A percentile compares a stretch with the other conserved stretches of the same genome.
Evolutionary conservation across 2,113 vertebrate genomes (phyloP).

Genomic region (Typhlomys cinereus): DNA sequence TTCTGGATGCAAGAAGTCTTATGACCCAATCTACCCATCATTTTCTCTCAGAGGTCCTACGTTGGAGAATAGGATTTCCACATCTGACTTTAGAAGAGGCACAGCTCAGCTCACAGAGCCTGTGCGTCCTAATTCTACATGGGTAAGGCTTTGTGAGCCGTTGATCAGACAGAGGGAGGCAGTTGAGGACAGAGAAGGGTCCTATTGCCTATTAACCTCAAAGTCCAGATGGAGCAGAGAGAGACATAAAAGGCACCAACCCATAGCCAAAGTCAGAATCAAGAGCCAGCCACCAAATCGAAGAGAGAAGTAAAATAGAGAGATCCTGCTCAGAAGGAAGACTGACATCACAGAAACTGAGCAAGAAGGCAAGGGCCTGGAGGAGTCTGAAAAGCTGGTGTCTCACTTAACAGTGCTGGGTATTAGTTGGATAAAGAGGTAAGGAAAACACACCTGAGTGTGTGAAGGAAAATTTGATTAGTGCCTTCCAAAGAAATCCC

Average conservation of each 20-base stretch:
- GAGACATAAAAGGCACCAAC: neutral
- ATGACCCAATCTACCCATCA: neutral
- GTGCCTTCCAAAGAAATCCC: neutral
- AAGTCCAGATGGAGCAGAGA: neutral
- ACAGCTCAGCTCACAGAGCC: neutral
- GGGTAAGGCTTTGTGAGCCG: neutral
- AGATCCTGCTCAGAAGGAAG: neutral
- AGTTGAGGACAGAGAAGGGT: neutral
- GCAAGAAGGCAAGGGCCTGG: neutral
- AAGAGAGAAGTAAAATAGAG: neutral
- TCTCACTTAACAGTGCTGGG: neutral
- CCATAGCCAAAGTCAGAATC: neutral
- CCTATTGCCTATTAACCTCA: neutral
- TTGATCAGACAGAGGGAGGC: neutral
- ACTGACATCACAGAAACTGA: neutral
- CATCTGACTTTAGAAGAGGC: neutral
- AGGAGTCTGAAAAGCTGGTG: neutral
- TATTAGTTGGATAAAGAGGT: neutral
- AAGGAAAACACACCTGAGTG: neutral
- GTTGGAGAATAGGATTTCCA: neutral
- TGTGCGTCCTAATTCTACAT: neutral
- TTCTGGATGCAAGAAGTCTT: neutral
- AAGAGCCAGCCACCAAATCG: neutral
- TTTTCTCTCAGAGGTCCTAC: neutral
- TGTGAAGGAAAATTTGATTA: neutral